Conservation (phyloP, 2,797 vertebrate genomes). For the Mormyrus hasselquistii region DNA sequence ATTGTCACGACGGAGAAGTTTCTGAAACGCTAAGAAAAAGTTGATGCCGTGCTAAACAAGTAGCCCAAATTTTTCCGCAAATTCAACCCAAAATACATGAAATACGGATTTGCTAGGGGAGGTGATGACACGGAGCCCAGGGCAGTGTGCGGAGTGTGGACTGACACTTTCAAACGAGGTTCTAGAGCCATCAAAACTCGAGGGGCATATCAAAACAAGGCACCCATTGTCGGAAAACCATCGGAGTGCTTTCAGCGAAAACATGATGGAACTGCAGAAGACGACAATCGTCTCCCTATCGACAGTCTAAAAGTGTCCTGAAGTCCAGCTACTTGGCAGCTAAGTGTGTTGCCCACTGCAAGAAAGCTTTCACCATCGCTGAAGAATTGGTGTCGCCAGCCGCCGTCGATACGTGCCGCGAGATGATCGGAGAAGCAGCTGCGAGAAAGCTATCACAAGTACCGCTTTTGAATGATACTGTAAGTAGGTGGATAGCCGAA, state of each 20-base stretch:
- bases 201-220: no score
- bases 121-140: background rate
- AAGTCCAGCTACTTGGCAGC: background rate
- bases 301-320: no score
- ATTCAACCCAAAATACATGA: background rate
- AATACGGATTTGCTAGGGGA: background rate
- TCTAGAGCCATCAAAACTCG: background rate
- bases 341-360: background rate
- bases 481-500: no score
- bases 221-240: no score
- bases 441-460: background rate
- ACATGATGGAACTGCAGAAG: no score
- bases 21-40: no score
- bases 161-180: background rate
- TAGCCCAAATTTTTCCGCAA: background rate
- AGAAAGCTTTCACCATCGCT: background rate
- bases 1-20: no score
- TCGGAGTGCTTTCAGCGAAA: no score
- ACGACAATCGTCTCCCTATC: background rate
- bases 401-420: no score
- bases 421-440: no score
- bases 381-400: background rate
- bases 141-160: background rate
- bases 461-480: background rate
- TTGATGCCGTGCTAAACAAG: background rate